phyloP scores from a whole-genome alignment of 2,113 vertebrate genomes.

The Ivindomyrus marchei region DNA sequence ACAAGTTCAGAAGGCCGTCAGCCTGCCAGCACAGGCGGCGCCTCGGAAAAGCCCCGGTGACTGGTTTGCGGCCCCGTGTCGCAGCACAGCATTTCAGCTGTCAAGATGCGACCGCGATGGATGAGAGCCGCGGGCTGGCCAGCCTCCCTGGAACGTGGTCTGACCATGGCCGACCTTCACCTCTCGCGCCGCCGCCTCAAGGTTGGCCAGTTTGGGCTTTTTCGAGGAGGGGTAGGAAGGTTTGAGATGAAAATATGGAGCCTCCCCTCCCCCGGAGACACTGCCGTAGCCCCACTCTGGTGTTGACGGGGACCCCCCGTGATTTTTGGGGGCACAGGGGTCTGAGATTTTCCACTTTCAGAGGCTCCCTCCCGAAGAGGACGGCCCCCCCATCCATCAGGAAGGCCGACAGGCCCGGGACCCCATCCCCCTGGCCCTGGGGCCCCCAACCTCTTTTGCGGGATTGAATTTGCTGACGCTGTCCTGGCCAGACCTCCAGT shows the following conservation, averaged over 20 bases:
- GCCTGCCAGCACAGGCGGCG: not conserved
- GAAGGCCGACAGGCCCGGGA: constrained; percentile 25
- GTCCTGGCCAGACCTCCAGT: not conserved
- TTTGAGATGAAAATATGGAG: constrained; percentile 24
- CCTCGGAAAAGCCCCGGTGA: not conserved
- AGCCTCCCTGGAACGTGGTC: constrained; percentile 10
- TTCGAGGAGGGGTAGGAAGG: not conserved
- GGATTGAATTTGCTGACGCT: constrained; percentile 46
- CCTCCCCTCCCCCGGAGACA: not conserved
- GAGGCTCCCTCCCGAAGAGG: constrained; percentile 22
- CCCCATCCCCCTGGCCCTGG: not conserved
- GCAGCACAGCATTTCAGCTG: constrained; percentile 19
- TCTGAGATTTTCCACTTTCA: constrained; percentile 1
- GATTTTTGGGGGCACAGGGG: not conserved
- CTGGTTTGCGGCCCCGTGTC: constrained; percentile 19
- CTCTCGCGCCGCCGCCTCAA: constrained; percentile 22
- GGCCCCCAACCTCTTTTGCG: not conserved
- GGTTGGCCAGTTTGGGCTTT: constrained; percentile 7
- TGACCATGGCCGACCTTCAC: constrained; percentile 20
- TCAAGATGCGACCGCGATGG: constrained; percentile 30
- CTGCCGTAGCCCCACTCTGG: not conserved
- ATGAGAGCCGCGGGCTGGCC: constrained; percentile 25
- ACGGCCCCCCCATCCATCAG: constrained; percentile 31
- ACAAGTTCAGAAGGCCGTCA: not conserved
- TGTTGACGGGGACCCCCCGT: not conserved